phyloP scores from a whole-genome alignment of 2,113 vertebrate genomes.

The Phyllostomus hastatus region DNA sequence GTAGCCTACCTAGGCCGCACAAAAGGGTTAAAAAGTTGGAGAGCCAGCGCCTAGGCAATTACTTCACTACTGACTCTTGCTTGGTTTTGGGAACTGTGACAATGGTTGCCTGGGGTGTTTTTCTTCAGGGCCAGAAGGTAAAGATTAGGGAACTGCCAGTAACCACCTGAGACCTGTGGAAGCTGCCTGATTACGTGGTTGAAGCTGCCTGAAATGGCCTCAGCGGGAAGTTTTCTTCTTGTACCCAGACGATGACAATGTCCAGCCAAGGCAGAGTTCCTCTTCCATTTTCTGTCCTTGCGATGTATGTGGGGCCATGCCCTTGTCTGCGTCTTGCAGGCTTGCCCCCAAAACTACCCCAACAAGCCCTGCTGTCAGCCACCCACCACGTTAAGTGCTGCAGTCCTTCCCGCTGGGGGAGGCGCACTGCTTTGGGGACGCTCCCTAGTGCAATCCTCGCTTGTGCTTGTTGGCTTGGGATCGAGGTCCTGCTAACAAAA shows the following conservation, averaged over 20 bases:
- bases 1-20: too few relatives aligned
- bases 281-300: background rate
- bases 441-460: background rate
- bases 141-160: background rate
- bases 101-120: background rate
- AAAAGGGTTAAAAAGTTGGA: background rate
- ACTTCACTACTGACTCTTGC: too few relatives aligned
- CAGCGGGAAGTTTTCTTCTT: background rate
- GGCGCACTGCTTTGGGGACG: too few relatives aligned
- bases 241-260: background rate
- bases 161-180: background rate
- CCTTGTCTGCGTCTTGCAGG: background rate
- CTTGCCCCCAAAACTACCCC: too few relatives aligned
- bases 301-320: too few relatives aligned
- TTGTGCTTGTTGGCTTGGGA: background rate
- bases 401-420: background rate
- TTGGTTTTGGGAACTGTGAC: too few relatives aligned
- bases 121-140: background rate
- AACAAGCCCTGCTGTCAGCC: rapidly evolving
- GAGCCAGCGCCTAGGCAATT: background rate
- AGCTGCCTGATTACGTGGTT: background rate
- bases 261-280: background rate
- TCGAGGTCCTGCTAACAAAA: background rate
- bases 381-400: too few relatives aligned
- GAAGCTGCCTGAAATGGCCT: background rate